A percentile compares a stretch with the other conserved stretches of the same genome.
These are phyloP conservation scores for Megaptera novaeangliae DNA, from an alignment of 2,113 vertebrate genomes.

Conservation along the genomic window DNA sequence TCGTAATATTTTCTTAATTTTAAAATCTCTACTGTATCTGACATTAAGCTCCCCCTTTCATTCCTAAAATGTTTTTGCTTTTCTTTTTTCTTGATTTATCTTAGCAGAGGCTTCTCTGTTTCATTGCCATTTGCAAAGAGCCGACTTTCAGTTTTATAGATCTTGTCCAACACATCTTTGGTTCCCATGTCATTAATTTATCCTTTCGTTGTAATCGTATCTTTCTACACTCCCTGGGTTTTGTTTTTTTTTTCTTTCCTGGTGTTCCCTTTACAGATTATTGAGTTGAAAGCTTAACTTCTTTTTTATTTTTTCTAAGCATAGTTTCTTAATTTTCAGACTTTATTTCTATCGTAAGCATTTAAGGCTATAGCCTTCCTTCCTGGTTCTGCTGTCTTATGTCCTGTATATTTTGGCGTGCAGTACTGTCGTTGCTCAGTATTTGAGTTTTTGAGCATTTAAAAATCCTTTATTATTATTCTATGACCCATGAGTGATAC, in stretches of 20 bases:
- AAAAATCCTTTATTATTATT: background rate
- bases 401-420: accelerated
- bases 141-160: accelerated
- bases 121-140: too few relatives aligned
- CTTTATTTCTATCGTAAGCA: background rate
- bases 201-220: background rate
- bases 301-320: background rate
- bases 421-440: accelerated
- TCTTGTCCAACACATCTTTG: accelerated
- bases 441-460: background rate
- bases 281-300: background rate
- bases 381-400: background rate
- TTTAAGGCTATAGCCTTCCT: background rate
- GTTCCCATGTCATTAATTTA: background rate
- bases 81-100: background rate
- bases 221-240: too few relatives aligned
- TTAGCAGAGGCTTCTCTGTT: background rate
- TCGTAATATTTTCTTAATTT: background rate
- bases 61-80: background rate
- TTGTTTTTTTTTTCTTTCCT: too few relatives aligned
- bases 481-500: background rate
- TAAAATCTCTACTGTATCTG: accelerated
- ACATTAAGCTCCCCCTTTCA: background rate
- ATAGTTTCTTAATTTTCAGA: background rate
- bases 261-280: too few relatives aligned